phyloP scores from a whole-genome alignment of 1,140 invertebrate genomes.

The Achatina immaculata region DNA sequence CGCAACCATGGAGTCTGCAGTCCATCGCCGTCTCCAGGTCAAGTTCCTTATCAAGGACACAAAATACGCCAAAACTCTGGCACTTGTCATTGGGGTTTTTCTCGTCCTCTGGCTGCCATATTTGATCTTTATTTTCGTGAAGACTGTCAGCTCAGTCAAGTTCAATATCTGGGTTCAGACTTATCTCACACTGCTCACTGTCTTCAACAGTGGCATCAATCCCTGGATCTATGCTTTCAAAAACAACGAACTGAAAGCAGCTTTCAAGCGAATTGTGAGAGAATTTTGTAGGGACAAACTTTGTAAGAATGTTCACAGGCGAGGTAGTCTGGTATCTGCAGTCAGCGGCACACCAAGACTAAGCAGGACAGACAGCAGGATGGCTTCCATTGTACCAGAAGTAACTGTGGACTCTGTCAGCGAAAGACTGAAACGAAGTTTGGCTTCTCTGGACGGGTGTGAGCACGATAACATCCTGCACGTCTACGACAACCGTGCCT shows the following conservation, averaged over 20 bases:
- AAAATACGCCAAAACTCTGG: slow-evolving; percentile 77
- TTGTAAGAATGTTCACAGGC: neutral
- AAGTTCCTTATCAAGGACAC: slow-evolving; percentile 64
- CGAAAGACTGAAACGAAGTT: slow-evolving; percentile 14
- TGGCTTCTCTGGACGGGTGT: neutral
- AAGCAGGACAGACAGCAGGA: slow-evolving; percentile 29
- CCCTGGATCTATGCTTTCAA: slow-evolving; percentile 81
- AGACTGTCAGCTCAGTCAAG: slow-evolving; percentile 74
- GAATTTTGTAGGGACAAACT: slow-evolving; percentile 20
- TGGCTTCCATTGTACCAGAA: neutral
- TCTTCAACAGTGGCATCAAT: slow-evolving; percentile 77
- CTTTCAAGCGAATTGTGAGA: slow-evolving; percentile 73
- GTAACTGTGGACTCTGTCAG: neutral
- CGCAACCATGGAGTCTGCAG: slow-evolving; percentile 76
- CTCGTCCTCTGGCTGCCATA: slow-evolving; percentile 78
- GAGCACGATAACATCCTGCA: neutral
- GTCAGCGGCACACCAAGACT: slow-evolving; percentile 24
- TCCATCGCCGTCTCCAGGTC: slow-evolving; percentile 66
- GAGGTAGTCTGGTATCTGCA: slow-evolving; percentile 9
- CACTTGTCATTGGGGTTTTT: slow-evolving; percentile 77
- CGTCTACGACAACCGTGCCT: neutral
- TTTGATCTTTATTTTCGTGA: slow-evolving; percentile 74
- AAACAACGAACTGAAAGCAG: slow-evolving; percentile 77
- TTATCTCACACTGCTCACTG: slow-evolving; percentile 75
- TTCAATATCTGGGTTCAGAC: slow-evolving; percentile 74